These are phyloP conservation scores for Halisarca cf. caerulea DNA, from an alignment of 37 sponge, comb jelly and placozoan species.

Conservation along the genomic window DNA sequence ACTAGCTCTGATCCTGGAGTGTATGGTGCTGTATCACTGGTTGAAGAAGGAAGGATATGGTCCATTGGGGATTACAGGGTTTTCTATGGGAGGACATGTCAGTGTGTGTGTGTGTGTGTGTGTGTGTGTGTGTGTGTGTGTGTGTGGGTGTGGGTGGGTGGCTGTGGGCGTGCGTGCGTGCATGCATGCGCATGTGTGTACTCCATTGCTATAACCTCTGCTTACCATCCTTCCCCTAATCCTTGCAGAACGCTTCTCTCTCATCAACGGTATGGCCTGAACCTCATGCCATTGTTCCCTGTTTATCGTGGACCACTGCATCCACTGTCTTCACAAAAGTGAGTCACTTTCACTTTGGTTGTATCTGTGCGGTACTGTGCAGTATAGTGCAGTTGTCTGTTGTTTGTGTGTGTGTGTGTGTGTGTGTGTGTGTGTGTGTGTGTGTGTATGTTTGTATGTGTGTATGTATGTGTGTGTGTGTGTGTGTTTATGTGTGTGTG, in stretches of 20 bases:
- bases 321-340: conserved; percentile 86
- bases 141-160: conserved; percentile 83
- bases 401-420: no score
- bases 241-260: conserved; percentile 76
- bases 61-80: conserved; percentile 84
- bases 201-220: background rate
- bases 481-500: no score
- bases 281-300: conserved; percentile 82
- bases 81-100: conserved; percentile 96
- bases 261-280: conserved; percentile 68
- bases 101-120: conserved; percentile 2
- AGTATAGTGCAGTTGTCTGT: no score
- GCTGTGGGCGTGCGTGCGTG: conserved; percentile 34
- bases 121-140: background rate
- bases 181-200: background rate
- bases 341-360: no score
- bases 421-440: no score
- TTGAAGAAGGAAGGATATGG: conserved; percentile 70
- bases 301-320: conserved; percentile 84
- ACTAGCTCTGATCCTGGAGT: conserved; percentile 75
- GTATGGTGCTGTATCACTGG: conserved; percentile 63
- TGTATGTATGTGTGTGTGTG: no score
- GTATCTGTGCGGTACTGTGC: background rate
- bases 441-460: no score
- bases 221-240: conserved; percentile 10